Percentiles rank a stretch among this genome's conserved stretches.
These are phyloP conservation scores for Noctua pronuba DNA, from an alignment of 2,888 invertebrate species.

Conservation along the genomic window DNA sequence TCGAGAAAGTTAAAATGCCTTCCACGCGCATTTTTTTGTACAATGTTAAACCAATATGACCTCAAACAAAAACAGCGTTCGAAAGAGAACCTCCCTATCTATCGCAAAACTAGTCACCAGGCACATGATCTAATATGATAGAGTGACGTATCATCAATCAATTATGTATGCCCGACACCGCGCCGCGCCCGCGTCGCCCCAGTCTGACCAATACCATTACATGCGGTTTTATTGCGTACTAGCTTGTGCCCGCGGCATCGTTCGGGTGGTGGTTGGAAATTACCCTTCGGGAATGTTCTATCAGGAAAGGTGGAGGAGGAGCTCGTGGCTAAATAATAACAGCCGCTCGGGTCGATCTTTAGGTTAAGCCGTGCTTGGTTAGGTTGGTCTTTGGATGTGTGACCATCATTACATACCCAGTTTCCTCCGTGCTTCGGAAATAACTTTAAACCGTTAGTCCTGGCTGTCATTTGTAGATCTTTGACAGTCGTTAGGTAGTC, in stretches of 20 bases:
- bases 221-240: conserved; percentile 9
- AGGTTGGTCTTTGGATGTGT: too few species aligned
- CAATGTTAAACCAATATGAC: neutral
- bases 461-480: too few species aligned
- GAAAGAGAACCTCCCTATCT: neutral
- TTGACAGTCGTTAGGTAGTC: too few species aligned
- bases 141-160: conserved; percentile 51
- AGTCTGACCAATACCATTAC: conserved; percentile 33
- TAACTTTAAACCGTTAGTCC: too few species aligned
- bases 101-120: conserved; percentile 26
- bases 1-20: neutral
- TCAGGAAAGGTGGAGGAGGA: too few species aligned
- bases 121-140: conserved; percentile 45
- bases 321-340: too few species aligned
- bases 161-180: conserved; percentile 9
- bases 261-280: neutral
- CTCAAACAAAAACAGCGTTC: neutral
- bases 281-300: too few species aligned
- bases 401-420: too few species aligned
- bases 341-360: too few species aligned
- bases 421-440: too few species aligned
- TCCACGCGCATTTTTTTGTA: neutral
- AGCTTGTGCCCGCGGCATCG: neutral
- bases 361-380: too few species aligned
- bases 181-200: neutral